A percentile compares a stretch with the other conserved stretches of the same genome.
phyloP scores from a whole-genome alignment of 2,797 vertebrate species.

The Mus spretus region DNA sequence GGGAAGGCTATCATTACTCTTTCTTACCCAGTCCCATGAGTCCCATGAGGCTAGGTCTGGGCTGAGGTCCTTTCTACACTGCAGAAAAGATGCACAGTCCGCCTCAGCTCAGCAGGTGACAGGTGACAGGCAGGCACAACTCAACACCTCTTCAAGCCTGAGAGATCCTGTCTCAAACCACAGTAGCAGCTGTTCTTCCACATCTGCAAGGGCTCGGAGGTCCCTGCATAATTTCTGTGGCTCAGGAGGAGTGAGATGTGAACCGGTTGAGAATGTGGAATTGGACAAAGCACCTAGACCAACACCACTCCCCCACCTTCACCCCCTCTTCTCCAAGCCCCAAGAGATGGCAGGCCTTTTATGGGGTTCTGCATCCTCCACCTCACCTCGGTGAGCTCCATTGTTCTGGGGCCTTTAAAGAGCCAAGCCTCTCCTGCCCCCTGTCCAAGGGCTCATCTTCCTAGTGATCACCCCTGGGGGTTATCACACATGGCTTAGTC shows the following conservation, averaged over 20 bases:
- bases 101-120: not conserved
- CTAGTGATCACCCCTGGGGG: not conserved
- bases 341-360: not conserved
- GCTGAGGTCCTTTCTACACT: not conserved
- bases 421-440: not conserved
- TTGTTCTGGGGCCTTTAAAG: constrained; percentile 4
- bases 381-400: not conserved
- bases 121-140: constrained; percentile 52
- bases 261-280: constrained; percentile 49
- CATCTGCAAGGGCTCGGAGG: constrained; percentile 15
- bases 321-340: not conserved
- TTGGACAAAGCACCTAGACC: constrained; percentile 17
- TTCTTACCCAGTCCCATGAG: constrained; percentile 46
- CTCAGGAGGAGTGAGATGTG: constrained; percentile 47
- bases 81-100: not conserved
- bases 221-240: constrained; percentile 65
- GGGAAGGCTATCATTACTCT: not conserved
- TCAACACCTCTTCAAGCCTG: constrained; percentile 37
- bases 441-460: fast-evolving
- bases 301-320: not conserved
- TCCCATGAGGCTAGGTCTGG: not conserved
- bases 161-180: constrained; percentile 35
- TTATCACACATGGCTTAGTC: not conserved
- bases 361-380: not conserved
- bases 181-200: not conserved